A percentile compares a stretch with the other conserved stretches of the same genome.
These are phyloP conservation scores for Dinomys branickii DNA, from an alignment of 2,113 vertebrate genomes.

Conservation along the genomic window DNA sequence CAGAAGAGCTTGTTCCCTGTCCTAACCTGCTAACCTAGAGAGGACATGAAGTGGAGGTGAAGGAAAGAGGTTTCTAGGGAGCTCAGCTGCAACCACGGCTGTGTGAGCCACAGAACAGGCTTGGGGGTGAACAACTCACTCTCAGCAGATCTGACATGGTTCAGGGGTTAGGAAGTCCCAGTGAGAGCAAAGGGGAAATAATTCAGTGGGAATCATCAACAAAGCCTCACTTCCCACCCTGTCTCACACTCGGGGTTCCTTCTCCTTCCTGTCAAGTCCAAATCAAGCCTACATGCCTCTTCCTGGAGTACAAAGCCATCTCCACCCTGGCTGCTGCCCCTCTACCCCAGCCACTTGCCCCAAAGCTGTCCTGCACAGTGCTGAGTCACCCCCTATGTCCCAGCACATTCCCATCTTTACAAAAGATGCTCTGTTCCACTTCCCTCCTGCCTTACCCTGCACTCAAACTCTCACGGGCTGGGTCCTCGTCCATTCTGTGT, in stretches of 20 bases:
- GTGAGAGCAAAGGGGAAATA: slow-evolving; percentile 3
- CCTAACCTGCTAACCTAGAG: background rate
- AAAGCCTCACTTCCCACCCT: slow-evolving; percentile 52
- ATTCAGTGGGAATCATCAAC: slow-evolving; percentile 43
- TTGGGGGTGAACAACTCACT: background rate
- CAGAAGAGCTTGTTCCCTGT: background rate
- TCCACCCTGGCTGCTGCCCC: slow-evolving; percentile 34
- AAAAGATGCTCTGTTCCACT: background rate
- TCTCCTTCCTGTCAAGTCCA: slow-evolving; percentile 40
- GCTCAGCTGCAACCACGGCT: background rate
- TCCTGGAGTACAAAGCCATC: slow-evolving; percentile 34
- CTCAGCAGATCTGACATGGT: background rate
- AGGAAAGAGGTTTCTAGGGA: background rate
- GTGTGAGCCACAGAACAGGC: background rate
- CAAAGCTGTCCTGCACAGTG: background rate
- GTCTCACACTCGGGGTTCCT: slow-evolving; percentile 1
- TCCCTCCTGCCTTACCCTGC: background rate
- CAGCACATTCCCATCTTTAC: background rate
- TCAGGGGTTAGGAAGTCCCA: background rate
- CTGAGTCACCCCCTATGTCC: background rate
- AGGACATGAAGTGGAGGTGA: background rate
- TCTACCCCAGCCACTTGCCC: background rate
- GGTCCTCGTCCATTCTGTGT: background rate
- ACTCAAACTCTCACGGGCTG: background rate
- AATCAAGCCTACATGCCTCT: slow-evolving; percentile 36